Conservation (phyloP, 2,888 invertebrate genomes). For the Cheilosia vulpina region DNA sequence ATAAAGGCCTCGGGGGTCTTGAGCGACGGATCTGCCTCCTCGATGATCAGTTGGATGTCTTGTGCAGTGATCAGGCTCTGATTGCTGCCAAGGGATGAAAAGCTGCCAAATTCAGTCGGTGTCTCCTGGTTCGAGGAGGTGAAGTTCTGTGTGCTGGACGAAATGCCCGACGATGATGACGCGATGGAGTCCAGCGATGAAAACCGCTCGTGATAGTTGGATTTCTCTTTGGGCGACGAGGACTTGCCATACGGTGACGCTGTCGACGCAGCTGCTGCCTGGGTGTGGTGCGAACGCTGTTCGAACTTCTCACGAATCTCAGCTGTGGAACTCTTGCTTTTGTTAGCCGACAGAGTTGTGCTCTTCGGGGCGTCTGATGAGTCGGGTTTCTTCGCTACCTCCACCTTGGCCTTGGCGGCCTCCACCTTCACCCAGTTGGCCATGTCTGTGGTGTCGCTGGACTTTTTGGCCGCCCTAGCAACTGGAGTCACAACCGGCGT, state of each 20-base stretch:
- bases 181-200: conserved; percentile 83
- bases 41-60: conserved; percentile 87
- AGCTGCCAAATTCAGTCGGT: conserved; percentile 83
- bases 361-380: conserved; percentile 72
- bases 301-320: conserved; percentile 83
- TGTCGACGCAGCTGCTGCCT: conserved; percentile 57
- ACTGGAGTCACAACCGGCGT: conserved; percentile 25
- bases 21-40: conserved; percentile 87
- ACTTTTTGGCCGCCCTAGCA: conserved; percentile 50
- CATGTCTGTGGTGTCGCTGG: conserved; percentile 77
- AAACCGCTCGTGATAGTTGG: conserved; percentile 82
- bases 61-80: conserved; percentile 84
- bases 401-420: conserved; percentile 78
- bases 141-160: conserved; percentile 81
- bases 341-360: conserved; percentile 47
- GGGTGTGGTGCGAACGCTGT: conserved; percentile 76
- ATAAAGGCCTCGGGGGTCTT: conserved; percentile 87
- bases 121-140: conserved; percentile 82
- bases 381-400: conserved; percentile 77
- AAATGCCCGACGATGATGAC: conserved; percentile 83
- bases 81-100: conserved; percentile 83
- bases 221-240: conserved; percentile 68
- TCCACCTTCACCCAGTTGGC: conserved; percentile 81
- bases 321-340: conserved; percentile 79
- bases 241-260: conserved; percentile 58